Percentiles rank a stretch among this genome's conserved stretches.
These are phyloP conservation scores for Tetrapedia diversipes DNA, from an alignment of 2,888 invertebrate genomes.

Conservation along the genomic window DNA sequence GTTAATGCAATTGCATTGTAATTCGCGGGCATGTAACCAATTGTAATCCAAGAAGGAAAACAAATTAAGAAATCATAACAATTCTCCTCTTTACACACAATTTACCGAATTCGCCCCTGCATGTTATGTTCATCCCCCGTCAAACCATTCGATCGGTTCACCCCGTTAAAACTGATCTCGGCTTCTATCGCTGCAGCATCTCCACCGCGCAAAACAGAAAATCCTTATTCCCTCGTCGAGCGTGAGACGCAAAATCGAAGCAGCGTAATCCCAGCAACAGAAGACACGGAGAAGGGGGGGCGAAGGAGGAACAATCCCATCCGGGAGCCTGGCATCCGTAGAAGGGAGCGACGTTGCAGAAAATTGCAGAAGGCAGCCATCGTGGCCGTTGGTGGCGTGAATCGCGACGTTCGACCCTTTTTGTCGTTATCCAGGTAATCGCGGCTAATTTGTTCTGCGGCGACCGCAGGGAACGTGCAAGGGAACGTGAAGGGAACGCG, in stretches of 20 bases:
- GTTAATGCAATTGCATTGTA: no score
- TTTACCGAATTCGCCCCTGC: no score
- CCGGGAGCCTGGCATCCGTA: neutral
- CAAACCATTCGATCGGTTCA: no score
- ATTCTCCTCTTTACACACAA: no score
- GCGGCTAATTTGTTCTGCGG: conserved; percentile 76
- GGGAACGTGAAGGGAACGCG: no score
- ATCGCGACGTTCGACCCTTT: conserved; percentile 65
- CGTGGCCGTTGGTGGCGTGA: conserved; percentile 55
- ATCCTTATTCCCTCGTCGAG: neutral
- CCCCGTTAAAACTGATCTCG: no score
- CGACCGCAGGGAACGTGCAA: conserved; percentile 68
- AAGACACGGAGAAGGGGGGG: neutral
- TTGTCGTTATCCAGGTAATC: conserved; percentile 76
- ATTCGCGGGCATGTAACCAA: no score
- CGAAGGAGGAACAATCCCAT: conserved; percentile 3
- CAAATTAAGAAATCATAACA: no score
- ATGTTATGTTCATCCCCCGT: no score
- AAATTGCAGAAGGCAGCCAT: conserved; percentile 59
- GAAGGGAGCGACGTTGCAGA: conserved; percentile 56
- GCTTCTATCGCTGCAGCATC: no score
- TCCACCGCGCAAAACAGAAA: neutral
- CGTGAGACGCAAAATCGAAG: neutral
- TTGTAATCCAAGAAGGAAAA: no score
- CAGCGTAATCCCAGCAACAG: conserved; percentile 7